Percentiles rank a stretch among this genome's conserved stretches.
Conservation (phyloP, 1,140 invertebrate species). For the Delia radicum region DNA sequence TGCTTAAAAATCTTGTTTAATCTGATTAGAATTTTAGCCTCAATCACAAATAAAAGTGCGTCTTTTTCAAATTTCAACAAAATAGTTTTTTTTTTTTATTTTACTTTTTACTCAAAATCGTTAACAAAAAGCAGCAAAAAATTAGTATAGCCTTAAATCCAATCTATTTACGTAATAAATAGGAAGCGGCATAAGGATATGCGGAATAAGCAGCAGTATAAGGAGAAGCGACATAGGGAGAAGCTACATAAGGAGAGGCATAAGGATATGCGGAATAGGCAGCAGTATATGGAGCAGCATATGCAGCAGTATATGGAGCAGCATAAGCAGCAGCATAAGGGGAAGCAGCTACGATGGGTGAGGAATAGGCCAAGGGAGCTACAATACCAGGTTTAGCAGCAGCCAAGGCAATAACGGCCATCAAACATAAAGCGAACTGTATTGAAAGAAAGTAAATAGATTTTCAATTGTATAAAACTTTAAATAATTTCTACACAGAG, state of each 20-base stretch:
- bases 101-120: background rate
- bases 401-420: conserved; percentile 46
- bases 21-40: too few species aligned
- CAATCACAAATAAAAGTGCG: too few species aligned
- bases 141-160: background rate
- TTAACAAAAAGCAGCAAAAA: background rate
- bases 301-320: conserved; percentile 23
- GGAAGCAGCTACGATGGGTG: conserved; percentile 18
- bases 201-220: conserved; percentile 17
- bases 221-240: conserved; percentile 23
- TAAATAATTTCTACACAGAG: too few species aligned
- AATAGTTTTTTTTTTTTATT: background rate
- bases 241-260: conserved; percentile 13
- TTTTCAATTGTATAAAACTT: background rate
- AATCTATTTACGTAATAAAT: conserved; percentile 26
- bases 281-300: conserved; percentile 16
- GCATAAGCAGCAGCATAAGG: conserved; percentile 32
- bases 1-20: too few species aligned
- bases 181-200: conserved; percentile 28
- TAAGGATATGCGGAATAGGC: conserved; percentile 19
- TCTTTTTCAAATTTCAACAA: background rate
- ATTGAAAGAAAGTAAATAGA: conserved; percentile 16
- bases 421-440: conserved; percentile 46
- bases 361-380: conserved; percentile 28
- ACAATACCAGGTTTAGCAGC: conserved; percentile 47